Conservation (phyloP, 2,797 vertebrate species). For the Periophthalmus magnuspinnatus region DNA sequence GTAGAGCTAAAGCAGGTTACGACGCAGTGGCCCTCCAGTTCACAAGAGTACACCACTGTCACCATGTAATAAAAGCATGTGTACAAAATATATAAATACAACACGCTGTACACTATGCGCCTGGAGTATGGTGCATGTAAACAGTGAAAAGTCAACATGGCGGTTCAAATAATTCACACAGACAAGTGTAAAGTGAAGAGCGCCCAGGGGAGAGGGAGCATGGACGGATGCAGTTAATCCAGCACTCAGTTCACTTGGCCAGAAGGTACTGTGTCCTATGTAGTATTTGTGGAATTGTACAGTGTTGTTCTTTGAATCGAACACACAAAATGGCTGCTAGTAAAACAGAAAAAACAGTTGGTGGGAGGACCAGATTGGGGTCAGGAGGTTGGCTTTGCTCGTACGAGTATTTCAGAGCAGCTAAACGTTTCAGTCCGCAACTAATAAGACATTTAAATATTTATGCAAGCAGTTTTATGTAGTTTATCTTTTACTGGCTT, state of each 20-base stretch:
- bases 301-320: neutral
- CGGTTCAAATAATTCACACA: slow-evolving; percentile 49
- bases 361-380: slow-evolving; percentile 4
- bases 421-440: neutral
- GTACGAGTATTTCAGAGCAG: neutral
- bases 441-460: neutral
- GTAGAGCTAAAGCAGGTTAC: neutral
- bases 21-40: neutral
- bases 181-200: slow-evolving; percentile 57
- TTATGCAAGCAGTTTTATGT: neutral
- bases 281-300: slow-evolving; percentile 1
- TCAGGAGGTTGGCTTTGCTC: slow-evolving; percentile 17
- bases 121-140: slow-evolving; percentile 28
- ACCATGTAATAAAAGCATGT: neutral
- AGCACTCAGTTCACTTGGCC: slow-evolving; percentile 61
- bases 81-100: neutral
- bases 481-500: too few species aligned
- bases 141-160: slow-evolving; percentile 35
- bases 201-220: slow-evolving; percentile 48
- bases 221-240: slow-evolving; percentile 59
- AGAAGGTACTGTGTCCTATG: slow-evolving; percentile 35
- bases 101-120: slow-evolving; percentile 18
- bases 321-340: neutral
- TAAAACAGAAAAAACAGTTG: neutral
- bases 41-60: too few species aligned